Evolutionary conservation across 2,113 vertebrate genomes (phyloP).

Genomic region (Pleuronectes platessa): DNA sequence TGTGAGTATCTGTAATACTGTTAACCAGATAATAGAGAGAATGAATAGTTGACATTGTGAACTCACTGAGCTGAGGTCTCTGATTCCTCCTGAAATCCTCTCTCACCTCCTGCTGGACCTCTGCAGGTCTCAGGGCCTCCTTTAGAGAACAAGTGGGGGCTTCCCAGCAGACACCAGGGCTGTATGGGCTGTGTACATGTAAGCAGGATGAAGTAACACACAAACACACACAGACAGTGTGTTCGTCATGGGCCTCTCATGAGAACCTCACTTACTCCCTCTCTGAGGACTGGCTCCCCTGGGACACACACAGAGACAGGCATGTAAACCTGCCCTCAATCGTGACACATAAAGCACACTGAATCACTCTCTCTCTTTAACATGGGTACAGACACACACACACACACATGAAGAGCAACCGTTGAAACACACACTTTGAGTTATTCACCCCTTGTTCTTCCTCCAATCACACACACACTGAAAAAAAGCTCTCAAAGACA

Average conservation of each 20-base stretch:
- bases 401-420: not conserved
- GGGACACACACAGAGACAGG: constrained; percentile 29
- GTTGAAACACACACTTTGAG: constrained; percentile 21
- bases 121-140: constrained; percentile 24
- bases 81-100: no score
- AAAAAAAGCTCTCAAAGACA: constrained; percentile 34
- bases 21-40: no score
- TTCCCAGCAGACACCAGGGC: constrained; percentile 24
- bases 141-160: constrained; percentile 26
- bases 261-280: constrained; percentile 20
- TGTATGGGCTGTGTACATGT: constrained; percentile 52
- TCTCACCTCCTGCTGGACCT: constrained; percentile 8
- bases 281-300: constrained; percentile 25
- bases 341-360: constrained; percentile 22
- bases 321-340: constrained; percentile 14
- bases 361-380: not conserved
- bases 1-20: not conserved
- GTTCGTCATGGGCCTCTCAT: constrained; percentile 24
- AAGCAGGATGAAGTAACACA: constrained; percentile 48
- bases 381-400: not conserved
- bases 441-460: not conserved
- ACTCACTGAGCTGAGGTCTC: no score
- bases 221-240: constrained; percentile 22
- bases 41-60: no score
- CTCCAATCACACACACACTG: constrained; percentile 9